Evolutionary conservation across 2,113 vertebrate genomes (phyloP).

Genomic region (Seriola aureovittata): DNA sequence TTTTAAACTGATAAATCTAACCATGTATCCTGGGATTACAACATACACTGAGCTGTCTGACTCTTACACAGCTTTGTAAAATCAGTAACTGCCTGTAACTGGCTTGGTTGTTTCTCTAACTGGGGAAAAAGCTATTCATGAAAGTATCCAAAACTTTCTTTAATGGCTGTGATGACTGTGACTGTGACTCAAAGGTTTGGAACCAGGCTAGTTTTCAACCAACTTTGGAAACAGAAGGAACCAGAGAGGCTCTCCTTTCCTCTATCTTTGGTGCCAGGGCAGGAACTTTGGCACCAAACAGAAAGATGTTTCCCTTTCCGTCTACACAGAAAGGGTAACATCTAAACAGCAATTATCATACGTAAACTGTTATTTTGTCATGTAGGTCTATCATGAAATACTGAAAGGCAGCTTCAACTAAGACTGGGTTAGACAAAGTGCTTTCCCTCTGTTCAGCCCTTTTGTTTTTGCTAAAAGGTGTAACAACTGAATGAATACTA

Average conservation of each 20-base stretch:
- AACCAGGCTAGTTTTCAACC: background rate
- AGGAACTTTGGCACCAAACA: slow-evolving; percentile 36
- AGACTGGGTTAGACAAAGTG: background rate
- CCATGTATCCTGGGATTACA: background rate
- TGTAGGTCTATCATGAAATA: slow-evolving; percentile 1
- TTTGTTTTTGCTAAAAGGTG: background rate
- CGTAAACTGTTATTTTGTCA: slow-evolving; percentile 36
- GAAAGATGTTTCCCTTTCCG: slow-evolving; percentile 12
- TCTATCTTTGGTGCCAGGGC: slow-evolving; percentile 17
- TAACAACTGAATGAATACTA: background rate
- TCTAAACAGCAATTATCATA: slow-evolving; percentile 40
- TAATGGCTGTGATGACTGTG: background rate
- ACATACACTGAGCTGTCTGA: background rate
- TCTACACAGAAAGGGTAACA: slow-evolving; percentile 20
- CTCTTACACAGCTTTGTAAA: background rate
- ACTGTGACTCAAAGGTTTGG: slow-evolving; percentile 1
- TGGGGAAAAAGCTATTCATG: background rate
- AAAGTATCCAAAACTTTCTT: background rate
- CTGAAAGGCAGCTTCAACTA: slow-evolving; percentile 4
- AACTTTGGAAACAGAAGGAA: slow-evolving; percentile 22
- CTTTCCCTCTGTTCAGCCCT: background rate
- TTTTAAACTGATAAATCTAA: background rate
- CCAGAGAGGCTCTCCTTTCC: slow-evolving; percentile 3
- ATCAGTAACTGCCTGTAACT: background rate
- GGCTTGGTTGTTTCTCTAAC: background rate